Conservation (phyloP, 2,113 vertebrate genomes). For the Raja brachyura region DNA sequence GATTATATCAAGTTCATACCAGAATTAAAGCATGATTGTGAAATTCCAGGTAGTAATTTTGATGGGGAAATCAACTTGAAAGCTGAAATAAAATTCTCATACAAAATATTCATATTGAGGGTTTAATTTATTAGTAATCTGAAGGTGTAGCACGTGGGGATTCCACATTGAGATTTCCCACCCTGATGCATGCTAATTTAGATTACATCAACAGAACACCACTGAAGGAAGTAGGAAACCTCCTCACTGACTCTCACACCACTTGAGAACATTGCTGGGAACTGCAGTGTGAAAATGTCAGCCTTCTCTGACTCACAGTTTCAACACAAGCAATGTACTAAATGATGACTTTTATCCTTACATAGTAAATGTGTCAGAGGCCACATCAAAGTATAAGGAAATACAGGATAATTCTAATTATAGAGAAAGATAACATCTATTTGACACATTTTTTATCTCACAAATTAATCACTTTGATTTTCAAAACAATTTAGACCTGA, state of each 20-base stretch:
- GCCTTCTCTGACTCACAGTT: conserved; percentile 18
- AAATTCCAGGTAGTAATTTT: background rate
- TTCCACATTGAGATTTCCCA: background rate
- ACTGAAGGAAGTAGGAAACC: conserved; percentile 6
- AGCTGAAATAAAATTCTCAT: background rate
- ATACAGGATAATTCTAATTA: background rate
- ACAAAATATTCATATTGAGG: background rate
- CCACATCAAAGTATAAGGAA: background rate
- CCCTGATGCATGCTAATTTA: background rate
- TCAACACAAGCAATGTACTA: background rate
- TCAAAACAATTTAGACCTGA: background rate
- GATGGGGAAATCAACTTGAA: background rate
- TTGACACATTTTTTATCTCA: background rate
- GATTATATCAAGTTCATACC: background rate
- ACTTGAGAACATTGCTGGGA: conserved; percentile 8
- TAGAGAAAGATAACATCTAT: background rate
- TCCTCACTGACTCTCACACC: background rate
- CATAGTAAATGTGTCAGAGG: background rate
- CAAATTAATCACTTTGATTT: conserved; percentile 22
- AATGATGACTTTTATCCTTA: conserved; percentile 12
- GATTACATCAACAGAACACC: background rate
- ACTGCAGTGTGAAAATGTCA: conserved; percentile 13
- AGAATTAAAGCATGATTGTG: background rate
- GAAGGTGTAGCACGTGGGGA: conserved; percentile 8
- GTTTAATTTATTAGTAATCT: background rate